phyloP scores from a whole-genome alignment of 2,797 vertebrate genomes.

The Coendou prehensilis region DNA sequence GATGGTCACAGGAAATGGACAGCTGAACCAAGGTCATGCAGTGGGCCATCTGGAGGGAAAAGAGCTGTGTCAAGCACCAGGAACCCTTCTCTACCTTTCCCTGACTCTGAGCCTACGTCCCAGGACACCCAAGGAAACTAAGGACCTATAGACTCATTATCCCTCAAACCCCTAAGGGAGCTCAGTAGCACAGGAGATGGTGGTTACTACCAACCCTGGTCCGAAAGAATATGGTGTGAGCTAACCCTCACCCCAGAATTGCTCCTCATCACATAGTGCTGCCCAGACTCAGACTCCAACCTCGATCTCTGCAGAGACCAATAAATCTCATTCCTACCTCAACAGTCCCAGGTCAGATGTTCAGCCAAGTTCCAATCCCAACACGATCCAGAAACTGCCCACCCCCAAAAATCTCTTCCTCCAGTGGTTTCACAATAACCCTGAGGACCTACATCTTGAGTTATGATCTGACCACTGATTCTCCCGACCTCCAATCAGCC shows the following conservation, averaged over 20 bases:
- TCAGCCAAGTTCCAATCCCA: not conserved
- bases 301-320: not conserved
- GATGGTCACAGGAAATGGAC: constrained; percentile 92
- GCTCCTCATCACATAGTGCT: not conserved
- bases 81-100: not conserved
- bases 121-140: not conserved
- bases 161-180: not conserved
- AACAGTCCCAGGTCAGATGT: not conserved
- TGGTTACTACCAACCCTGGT: not conserved
- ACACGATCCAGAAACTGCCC: not conserved
- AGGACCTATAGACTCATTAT: not conserved
- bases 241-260: not conserved
- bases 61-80: constrained; percentile 59
- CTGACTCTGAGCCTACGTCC: not conserved
- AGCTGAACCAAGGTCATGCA: constrained; percentile 94
- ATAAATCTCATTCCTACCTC: not conserved
- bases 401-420: not conserved
- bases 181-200: not conserved
- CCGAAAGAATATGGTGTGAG: not conserved
- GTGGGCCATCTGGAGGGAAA: constrained; percentile 93
- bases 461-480: not conserved
- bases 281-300: constrained; percentile 1
- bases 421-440: not conserved
- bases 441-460: not conserved
- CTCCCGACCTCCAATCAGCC: not conserved